A percentile compares a stretch with the other conserved stretches of the same genome.
phyloP scores from a whole-genome alignment of 2,797 vertebrate species.

The Buceros bicornis region DNA sequence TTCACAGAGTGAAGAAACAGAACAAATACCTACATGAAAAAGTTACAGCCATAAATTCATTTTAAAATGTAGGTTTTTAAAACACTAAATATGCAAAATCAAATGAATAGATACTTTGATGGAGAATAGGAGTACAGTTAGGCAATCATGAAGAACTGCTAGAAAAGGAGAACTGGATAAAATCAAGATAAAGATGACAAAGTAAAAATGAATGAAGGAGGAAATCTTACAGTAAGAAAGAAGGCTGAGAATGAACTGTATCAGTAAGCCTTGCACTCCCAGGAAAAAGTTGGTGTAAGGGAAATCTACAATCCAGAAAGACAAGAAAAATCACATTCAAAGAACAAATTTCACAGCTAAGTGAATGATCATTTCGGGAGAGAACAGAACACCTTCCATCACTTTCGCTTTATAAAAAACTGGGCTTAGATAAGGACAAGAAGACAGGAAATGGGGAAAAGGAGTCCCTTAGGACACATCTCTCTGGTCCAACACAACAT shows the following conservation, averaged over 20 bases:
- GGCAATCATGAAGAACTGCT: background rate
- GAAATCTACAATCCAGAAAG: background rate
- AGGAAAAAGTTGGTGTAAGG: background rate
- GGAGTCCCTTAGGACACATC: conserved; percentile 33
- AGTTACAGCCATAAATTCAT: background rate
- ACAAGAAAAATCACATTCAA: background rate
- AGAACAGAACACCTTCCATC: background rate
- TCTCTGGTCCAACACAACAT: conserved; percentile 26
- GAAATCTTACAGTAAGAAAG: background rate
- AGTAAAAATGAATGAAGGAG: background rate
- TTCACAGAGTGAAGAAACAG: background rate
- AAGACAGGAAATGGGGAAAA: conserved; percentile 5
- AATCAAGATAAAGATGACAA: background rate
- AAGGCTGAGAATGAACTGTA: background rate
- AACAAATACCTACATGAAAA: background rate
- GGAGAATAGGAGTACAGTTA: background rate
- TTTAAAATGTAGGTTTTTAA: background rate
- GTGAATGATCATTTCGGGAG: background rate
- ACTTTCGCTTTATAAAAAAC: conserved; percentile 9
- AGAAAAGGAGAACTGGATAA: background rate
- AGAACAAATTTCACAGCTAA: conserved; percentile 19
- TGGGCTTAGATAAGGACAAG: background rate
- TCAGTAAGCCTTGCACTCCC: background rate
- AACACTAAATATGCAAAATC: background rate
- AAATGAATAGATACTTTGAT: background rate